These are phyloP conservation scores for Trogon surrucura DNA, from an alignment of 2,113 vertebrate species.

Conservation along the genomic window DNA sequence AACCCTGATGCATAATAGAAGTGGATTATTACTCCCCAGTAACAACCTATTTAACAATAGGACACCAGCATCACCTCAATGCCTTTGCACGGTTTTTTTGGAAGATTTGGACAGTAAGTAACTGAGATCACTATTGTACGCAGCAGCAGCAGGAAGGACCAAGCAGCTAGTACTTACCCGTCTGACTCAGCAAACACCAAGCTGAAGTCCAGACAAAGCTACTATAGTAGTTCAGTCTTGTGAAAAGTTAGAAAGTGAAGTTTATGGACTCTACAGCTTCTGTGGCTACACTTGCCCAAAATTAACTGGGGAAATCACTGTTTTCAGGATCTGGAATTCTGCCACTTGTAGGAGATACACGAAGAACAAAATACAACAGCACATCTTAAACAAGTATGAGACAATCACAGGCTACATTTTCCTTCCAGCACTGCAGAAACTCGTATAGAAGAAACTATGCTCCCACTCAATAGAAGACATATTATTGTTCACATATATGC, in stretches of 20 bases:
- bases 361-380: background rate
- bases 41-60: background rate
- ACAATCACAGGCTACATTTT: background rate
- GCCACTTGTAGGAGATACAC: background rate
- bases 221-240: background rate
- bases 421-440: background rate
- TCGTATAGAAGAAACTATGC: background rate
- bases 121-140: background rate
- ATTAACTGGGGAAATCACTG: background rate
- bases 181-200: background rate
- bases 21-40: background rate
- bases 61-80: background rate
- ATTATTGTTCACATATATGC: background rate
- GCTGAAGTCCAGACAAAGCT: background rate
- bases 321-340: constrained; percentile 3
- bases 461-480: background rate
- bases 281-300: background rate
- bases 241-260: background rate
- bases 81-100: background rate
- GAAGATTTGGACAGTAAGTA: background rate
- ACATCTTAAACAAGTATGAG: background rate
- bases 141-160: background rate
- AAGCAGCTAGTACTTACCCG: background rate
- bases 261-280: background rate
- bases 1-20: background rate